These are phyloP conservation scores for Spialia ferax DNA, from an alignment of 2,888 invertebrate genomes.

Conservation along the genomic window DNA sequence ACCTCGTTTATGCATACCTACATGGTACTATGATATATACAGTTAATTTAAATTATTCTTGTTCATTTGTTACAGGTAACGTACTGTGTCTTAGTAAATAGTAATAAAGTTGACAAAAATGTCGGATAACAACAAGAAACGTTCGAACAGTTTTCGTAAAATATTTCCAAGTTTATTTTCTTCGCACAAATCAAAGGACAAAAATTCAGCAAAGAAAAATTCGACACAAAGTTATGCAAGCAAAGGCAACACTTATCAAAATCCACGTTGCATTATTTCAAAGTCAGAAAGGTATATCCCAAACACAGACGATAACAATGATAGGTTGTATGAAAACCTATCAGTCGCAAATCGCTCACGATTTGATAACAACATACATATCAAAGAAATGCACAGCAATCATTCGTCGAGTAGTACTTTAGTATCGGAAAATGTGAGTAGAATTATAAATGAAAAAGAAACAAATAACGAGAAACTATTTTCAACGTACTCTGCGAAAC, in stretches of 20 bases:
- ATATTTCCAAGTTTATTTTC: constrained; percentile 74
- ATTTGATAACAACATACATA: constrained; percentile 55
- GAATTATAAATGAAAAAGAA: constrained; percentile 41
- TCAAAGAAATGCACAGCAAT: constrained; percentile 60
- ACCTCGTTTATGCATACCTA: too few relatives aligned
- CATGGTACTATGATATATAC: not conserved
- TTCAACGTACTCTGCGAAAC: constrained; percentile 60
- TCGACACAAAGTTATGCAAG: constrained; percentile 46
- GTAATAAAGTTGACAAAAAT: constrained; percentile 51
- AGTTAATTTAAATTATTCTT: not conserved
- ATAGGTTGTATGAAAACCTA: constrained; percentile 78
- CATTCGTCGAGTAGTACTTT: constrained; percentile 76
- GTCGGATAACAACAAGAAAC: constrained; percentile 70
- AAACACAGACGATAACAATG: constrained; percentile 54
- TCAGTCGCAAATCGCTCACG: constrained; percentile 52
- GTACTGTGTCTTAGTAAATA: not conserved
- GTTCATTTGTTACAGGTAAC: constrained; percentile 51
- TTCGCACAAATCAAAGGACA: constrained; percentile 68
- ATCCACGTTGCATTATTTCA: constrained; percentile 58
- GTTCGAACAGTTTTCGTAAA: constrained; percentile 72
- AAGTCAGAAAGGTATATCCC: constrained; percentile 55
- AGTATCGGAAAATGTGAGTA: constrained; percentile 69
- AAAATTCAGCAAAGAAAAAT: constrained; percentile 59
- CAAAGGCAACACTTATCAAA: constrained; percentile 69
- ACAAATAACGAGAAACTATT: constrained; percentile 49